A percentile compares a stretch with the other conserved stretches of the same genome.
These are phyloP conservation scores for Ophthalmolycus amberensis DNA, from an alignment of 2,113 vertebrate genomes.

Conservation along the genomic window DNA sequence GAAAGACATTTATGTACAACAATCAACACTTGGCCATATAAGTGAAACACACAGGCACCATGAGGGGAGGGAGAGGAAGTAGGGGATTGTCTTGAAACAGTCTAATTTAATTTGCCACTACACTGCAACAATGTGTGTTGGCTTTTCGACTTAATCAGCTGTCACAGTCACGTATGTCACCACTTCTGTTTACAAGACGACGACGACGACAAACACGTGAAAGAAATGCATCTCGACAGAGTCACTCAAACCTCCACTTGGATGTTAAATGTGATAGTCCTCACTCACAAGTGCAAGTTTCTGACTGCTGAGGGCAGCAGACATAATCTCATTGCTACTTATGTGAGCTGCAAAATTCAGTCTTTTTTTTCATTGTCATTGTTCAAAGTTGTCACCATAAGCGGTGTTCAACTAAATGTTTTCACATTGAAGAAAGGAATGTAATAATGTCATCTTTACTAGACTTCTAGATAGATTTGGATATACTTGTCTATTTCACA, in stretches of 20 bases:
- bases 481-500: slow-evolving; percentile 49
- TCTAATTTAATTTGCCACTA: slow-evolving; percentile 72
- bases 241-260: slow-evolving; percentile 70
- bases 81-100: slow-evolving; percentile 66
- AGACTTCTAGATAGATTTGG: slow-evolving; percentile 60
- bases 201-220: slow-evolving; percentile 64
- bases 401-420: slow-evolving; percentile 63
- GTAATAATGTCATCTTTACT: slow-evolving; percentile 62
- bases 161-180: slow-evolving; percentile 75
- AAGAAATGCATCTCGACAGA: slow-evolving; percentile 72
- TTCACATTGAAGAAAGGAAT: slow-evolving; percentile 74
- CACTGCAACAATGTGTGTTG: slow-evolving; percentile 62
- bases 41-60: slow-evolving; percentile 67
- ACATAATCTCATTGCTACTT: slow-evolving; percentile 64
- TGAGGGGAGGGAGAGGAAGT: slow-evolving; percentile 49
- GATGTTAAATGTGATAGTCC: slow-evolving; percentile 67
- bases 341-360: slow-evolving; percentile 68
- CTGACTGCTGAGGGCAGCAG: slow-evolving; percentile 49
- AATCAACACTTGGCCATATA: slow-evolving; percentile 62
- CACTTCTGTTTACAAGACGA: slow-evolving; percentile 73
- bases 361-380: background rate
- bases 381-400: slow-evolving; percentile 59
- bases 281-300: slow-evolving; percentile 73
- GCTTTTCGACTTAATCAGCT: slow-evolving; percentile 66
- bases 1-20: slow-evolving; percentile 64